These are phyloP conservation scores for Esox masquinongy DNA, from an alignment of 2,797 vertebrate species.

Conservation along the genomic window DNA sequence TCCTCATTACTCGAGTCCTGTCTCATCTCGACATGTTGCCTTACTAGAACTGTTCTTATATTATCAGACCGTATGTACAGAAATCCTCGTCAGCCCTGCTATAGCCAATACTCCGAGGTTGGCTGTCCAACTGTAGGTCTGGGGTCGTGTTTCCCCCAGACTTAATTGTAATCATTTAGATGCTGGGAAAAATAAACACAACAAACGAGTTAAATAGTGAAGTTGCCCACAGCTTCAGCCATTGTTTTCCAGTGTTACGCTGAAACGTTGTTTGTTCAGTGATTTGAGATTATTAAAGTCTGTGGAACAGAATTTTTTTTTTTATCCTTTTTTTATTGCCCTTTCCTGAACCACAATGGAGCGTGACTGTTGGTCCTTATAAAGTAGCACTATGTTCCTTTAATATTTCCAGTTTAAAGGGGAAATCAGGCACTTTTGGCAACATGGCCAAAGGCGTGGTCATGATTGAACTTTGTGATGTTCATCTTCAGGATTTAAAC, in stretches of 20 bases:
- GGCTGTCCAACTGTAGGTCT: constrained; percentile 13
- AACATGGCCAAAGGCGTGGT: not conserved
- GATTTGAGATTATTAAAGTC: constrained; percentile 26
- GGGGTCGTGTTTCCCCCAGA: constrained; percentile 5
- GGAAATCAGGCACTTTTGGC: constrained; percentile 8
- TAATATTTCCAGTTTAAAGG: not conserved
- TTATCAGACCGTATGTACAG: constrained; percentile 53
- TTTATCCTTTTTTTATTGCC: constrained; percentile 8
- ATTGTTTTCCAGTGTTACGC: not conserved
- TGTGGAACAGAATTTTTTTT: constrained; percentile 12
- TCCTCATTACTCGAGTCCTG: constrained; percentile 25
- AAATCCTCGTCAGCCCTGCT: constrained; percentile 44
- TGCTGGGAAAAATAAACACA: not conserved
- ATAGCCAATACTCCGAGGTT: not conserved
- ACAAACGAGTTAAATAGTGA: too few relatives aligned
- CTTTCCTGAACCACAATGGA: constrained; percentile 13
- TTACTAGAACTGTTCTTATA: constrained; percentile 66
- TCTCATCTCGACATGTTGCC: constrained; percentile 69
- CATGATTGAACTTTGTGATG: not conserved
- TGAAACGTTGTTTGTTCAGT: constrained; percentile 27
- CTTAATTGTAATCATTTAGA: not conserved
- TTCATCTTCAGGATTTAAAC: not conserved
- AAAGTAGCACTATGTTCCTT: not conserved
- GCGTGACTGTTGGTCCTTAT: constrained; percentile 15
- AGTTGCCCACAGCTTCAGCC: not conserved